Percentiles rank a stretch among this genome's conserved stretches.
phyloP scores from a whole-genome alignment of 2,888 invertebrate species.

The Schizotus pectinicornis region DNA sequence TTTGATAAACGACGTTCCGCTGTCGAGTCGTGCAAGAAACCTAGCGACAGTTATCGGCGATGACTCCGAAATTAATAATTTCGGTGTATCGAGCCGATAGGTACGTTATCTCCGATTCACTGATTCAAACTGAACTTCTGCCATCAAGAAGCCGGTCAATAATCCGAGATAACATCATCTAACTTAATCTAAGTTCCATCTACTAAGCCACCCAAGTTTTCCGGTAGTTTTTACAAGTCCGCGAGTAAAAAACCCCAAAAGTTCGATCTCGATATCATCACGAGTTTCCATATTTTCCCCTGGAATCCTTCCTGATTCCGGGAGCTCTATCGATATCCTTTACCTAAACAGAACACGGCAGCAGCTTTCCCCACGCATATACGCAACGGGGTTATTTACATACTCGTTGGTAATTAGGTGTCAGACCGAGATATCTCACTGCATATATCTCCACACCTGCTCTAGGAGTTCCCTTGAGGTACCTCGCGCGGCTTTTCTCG shows the following conservation, averaged over 20 bases:
- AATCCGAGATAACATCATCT: conserved; percentile 8
- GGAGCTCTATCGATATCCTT: no score
- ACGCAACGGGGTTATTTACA: conserved; percentile 3
- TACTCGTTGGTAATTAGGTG: conserved; percentile 10
- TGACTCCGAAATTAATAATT: no score
- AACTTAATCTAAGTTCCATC: conserved; percentile 15
- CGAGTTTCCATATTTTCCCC: conserved; percentile 1
- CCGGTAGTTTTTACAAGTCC: background rate
- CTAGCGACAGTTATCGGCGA: no score
- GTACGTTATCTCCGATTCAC: no score
- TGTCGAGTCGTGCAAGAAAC: no score
- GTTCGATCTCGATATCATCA: conserved; percentile 6
- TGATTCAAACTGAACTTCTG: background rate
- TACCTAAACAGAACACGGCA: no score
- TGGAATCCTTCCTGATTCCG: background rate
- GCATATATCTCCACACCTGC: background rate
- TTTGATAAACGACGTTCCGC: no score
- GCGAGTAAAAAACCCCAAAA: background rate
- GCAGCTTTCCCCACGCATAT: no score
- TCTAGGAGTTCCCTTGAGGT: background rate
- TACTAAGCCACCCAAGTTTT: conserved; percentile 8
- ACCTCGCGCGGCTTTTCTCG: background rate
- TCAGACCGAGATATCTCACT: background rate
- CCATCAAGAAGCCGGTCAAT: conserved; percentile 5
- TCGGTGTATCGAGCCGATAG: no score